These are phyloP conservation scores for Idaea straminata DNA, from an alignment of 2,888 invertebrate genomes.

Conservation along the genomic window DNA sequence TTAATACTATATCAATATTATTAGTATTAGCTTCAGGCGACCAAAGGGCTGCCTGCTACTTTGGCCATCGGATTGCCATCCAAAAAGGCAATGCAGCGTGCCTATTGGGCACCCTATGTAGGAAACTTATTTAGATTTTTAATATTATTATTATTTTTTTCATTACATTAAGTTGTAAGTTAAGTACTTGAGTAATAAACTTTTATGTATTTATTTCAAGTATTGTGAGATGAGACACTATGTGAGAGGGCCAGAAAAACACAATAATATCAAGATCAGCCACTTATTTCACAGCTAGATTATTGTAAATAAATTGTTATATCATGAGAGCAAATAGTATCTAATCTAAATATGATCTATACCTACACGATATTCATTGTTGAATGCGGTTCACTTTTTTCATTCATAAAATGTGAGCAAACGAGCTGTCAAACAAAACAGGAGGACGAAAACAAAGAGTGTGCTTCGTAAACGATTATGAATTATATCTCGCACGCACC, in stretches of 20 bases:
- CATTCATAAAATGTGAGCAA: constrained; percentile 70
- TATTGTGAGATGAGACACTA: neutral
- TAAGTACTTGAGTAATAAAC: too few species aligned
- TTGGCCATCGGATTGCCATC: too few species aligned
- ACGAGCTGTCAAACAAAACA: constrained; percentile 75
- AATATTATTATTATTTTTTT: too few species aligned
- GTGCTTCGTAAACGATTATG: constrained; percentile 26
- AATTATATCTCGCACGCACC: constrained; percentile 28
- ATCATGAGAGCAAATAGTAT: constrained; percentile 45
- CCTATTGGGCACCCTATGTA: too few species aligned
- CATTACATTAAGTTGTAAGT: too few species aligned
- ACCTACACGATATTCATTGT: constrained; percentile 62
- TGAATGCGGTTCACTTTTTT: constrained; percentile 60
- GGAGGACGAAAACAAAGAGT: constrained; percentile 65
- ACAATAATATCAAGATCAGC: neutral
- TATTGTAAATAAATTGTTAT: constrained; percentile 14
- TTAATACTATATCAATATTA: too few species aligned
- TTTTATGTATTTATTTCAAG: too few species aligned
- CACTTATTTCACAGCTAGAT: neutral
- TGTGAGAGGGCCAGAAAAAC: neutral
- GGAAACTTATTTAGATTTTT: too few species aligned
- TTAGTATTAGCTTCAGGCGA: too few species aligned
- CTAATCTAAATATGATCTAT: constrained; percentile 61
- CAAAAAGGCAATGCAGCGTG: too few species aligned
- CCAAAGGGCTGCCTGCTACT: too few species aligned